A percentile compares a stretch with the other conserved stretches of the same genome.
phyloP scores from a whole-genome alignment of 2,113 vertebrate genomes.

The Sphyrna mokarran region DNA sequence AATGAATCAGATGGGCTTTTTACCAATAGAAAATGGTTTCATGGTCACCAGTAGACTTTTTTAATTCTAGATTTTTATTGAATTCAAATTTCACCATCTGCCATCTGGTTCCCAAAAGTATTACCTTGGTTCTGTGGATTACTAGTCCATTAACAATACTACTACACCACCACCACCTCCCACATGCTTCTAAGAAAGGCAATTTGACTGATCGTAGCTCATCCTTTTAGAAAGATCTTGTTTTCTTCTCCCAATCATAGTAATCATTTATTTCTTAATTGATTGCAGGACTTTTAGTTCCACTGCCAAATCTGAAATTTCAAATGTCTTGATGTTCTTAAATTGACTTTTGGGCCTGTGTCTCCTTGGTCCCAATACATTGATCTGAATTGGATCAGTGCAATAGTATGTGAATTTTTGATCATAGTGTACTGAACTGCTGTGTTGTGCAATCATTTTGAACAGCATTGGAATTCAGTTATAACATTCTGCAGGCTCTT shows the following conservation, averaged over 20 bases:
- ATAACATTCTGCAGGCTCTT: neutral
- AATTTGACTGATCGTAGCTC: neutral
- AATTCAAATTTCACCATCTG: no score
- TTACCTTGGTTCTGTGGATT: no score
- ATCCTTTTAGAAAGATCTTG: neutral
- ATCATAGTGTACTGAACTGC: neutral
- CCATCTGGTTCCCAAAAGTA: no score
- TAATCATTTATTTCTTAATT: neutral
- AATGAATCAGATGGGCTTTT: no score
- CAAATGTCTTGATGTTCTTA: neutral
- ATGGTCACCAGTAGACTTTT: no score
- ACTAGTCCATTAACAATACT: no score
- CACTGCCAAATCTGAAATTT: neutral
- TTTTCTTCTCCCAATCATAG: neutral
- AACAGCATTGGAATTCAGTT: neutral
- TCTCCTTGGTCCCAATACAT: neutral
- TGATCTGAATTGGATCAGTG: neutral
- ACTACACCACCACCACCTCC: no score
- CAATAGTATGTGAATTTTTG: neutral
- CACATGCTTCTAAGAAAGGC: neutral
- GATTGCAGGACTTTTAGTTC: neutral
- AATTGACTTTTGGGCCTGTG: neutral
- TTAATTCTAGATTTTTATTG: no score
- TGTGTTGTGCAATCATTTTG: neutral
- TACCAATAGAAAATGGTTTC: no score